Evolutionary conservation across 2,797 vertebrate species (phyloP).

Genomic region (Coreius guichenoti): DNA sequence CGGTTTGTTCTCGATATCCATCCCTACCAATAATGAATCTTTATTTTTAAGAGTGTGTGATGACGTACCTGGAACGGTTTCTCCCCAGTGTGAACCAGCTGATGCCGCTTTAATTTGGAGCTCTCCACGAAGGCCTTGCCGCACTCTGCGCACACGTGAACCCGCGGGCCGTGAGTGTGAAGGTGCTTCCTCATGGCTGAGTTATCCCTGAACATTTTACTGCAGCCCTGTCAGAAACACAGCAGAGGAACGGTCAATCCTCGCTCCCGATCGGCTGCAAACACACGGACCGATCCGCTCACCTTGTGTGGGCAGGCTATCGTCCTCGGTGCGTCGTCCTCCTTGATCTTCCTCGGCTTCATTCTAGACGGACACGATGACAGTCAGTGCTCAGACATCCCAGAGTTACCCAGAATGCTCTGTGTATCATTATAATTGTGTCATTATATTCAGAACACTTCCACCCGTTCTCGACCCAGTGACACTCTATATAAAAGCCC

Average conservation of each 20-base stretch:
- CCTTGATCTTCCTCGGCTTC: conserved; percentile 99
- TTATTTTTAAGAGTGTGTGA: not conserved
- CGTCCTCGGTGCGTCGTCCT: conserved; percentile 97
- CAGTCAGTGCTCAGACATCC: not conserved
- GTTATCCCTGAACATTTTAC: conserved; percentile 99
- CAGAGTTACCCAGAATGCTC: not conserved
- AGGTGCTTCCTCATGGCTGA: conserved; percentile 99
- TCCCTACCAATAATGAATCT: no score
- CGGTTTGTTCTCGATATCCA: no score
- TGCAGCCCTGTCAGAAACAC: conserved; percentile 87
- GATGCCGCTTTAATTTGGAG: conserved; percentile 98
- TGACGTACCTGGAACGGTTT: conserved; percentile 95
- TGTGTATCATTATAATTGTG: not conserved
- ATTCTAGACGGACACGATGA: conserved; percentile 79
- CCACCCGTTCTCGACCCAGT: not conserved
- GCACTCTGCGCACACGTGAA: conserved; percentile 98
- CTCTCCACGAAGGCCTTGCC: conserved; percentile 99
- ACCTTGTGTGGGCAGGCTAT: conserved; percentile 99
- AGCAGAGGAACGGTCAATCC: not conserved
- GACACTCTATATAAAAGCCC: conserved; percentile 1
- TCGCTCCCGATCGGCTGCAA: not conserved
- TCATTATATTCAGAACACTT: not conserved
- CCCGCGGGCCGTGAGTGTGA: conserved; percentile 96
- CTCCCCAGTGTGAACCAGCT: conserved; percentile 98
- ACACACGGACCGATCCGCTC: conserved; percentile 70